Base-by-base conservation (phyloP, 2,797 vertebrate genomes). In the Microchirus variegatus region DNA sequence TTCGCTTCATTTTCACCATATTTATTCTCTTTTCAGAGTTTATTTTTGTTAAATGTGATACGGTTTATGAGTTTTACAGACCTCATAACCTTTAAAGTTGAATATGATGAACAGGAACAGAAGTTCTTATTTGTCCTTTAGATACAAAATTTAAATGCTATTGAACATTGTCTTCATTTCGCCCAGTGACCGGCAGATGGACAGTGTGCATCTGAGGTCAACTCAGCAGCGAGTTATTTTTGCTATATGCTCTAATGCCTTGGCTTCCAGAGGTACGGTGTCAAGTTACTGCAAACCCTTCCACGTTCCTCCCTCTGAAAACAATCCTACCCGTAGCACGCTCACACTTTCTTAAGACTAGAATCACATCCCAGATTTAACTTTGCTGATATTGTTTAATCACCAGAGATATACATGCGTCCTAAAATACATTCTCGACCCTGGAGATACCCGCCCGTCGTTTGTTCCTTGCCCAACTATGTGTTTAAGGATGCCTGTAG, bases 281-380 rank as follows among this genome's bases (percentile, higher is more conserved):
- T 92, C 77, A 58, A 66, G 76, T 93, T 91, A 75, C 90, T 55
- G 12, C 48, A 44, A 74, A 69, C 68, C 49, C 56, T 14, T 60
- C 41, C 45, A 14, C 22, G 51, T 11, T 58, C 56, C 22, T 47
- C 50, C 53, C 64, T 61, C 44, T 58, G 49, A 79, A 87, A 77
- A 90, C 75, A 84, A 86, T 81, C 73, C 58, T n/a, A n/a, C 73
- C 6, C 43, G 37, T 47, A 54, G 65, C 69, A 70, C 53, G 13
- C 56, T 22, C 49, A 31, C 59, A 58, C 53, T 63, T 62, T 56
- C 67, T 69, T 42, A 77, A 72, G 66, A 78, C 67, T 64, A 59
- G 74, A 73, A 75, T 73, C 70, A 44, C 67, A 36, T 41, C 60
- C 59, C 43, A 73, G 50, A 87, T 85, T 79, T 84, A 87, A 75